Conservation (phyloP, 2,113 vertebrate genomes). For the Alaudala cheleensis region DNA sequence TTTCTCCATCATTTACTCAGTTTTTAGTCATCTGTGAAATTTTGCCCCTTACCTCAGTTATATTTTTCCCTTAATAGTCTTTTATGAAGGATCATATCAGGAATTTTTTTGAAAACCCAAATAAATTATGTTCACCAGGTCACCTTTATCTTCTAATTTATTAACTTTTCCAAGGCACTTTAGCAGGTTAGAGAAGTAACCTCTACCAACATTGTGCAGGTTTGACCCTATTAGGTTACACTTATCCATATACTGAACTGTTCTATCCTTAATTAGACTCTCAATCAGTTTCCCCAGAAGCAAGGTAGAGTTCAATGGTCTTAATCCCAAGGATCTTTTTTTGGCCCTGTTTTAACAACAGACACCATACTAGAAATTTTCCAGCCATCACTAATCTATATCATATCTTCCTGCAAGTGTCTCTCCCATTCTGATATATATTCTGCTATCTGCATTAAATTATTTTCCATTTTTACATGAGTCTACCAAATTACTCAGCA, state of each 20-base stretch:
- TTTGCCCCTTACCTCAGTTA: neutral
- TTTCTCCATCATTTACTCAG: neutral
- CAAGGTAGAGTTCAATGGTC: neutral
- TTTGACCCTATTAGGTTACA: constrained; percentile 30
- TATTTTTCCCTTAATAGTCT: constrained; percentile 1
- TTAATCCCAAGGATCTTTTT: neutral
- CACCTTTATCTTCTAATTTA: constrained; percentile 31
- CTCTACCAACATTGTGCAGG: neutral
- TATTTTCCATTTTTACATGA: neutral
- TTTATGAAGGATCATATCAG: neutral
- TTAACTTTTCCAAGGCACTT: constrained; percentile 41
- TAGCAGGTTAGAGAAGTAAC: neutral
- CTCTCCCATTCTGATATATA: neutral
- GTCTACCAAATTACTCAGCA: neutral
- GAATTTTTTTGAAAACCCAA: constrained; percentile 16
- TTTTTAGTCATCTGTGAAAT: neutral
- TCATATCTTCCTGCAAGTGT: neutral
- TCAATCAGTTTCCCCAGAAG: constrained; percentile 2
- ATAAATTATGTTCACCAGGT: constrained; percentile 1
- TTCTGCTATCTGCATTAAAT: neutral
- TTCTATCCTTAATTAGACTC: constrained; percentile 16
- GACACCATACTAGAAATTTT: neutral
- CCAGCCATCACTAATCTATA: neutral
- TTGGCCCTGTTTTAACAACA: neutral
- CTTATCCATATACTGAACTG: neutral